These are phyloP conservation scores for Aelia acuminata DNA, from an alignment of 2,888 invertebrate genomes.

Conservation along the genomic window DNA sequence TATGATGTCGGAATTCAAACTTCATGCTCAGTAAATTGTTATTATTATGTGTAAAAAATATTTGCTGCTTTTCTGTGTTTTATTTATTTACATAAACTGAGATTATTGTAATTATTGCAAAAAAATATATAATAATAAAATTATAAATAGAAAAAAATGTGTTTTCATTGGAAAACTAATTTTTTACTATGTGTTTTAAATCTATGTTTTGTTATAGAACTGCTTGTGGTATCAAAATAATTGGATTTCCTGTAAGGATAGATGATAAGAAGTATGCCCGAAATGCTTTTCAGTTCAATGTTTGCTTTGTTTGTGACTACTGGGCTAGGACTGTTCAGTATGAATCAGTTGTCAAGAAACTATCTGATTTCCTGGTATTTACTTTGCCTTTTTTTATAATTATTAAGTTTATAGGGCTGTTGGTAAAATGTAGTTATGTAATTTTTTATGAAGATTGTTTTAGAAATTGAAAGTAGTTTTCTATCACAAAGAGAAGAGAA, in stretches of 20 bases:
- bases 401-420: neutral
- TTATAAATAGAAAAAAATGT: no score
- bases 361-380: constrained; percentile 89
- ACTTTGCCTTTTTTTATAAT: neutral
- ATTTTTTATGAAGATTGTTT: constrained; percentile 74
- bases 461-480: constrained; percentile 90
- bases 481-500: constrained; percentile 77
- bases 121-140: no score
- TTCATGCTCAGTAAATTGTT: no score
- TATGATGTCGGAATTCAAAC: no score
- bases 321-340: constrained; percentile 92
- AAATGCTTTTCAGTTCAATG: constrained; percentile 95
- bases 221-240: constrained; percentile 85
- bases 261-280: constrained; percentile 90
- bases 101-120: no score
- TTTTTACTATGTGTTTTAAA: no score
- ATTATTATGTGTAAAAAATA: no score
- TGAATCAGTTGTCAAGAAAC: constrained; percentile 93
- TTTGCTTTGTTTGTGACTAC: constrained; percentile 94
- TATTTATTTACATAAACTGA: no score
- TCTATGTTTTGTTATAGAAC: constrained; percentile 74
- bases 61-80: no score
- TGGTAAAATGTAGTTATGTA: neutral
- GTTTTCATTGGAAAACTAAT: no score
- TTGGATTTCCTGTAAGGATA: constrained; percentile 93